These are phyloP conservation scores for Apotomis turbidana DNA, from an alignment of 2,888 invertebrate species.

Conservation along the genomic window DNA sequence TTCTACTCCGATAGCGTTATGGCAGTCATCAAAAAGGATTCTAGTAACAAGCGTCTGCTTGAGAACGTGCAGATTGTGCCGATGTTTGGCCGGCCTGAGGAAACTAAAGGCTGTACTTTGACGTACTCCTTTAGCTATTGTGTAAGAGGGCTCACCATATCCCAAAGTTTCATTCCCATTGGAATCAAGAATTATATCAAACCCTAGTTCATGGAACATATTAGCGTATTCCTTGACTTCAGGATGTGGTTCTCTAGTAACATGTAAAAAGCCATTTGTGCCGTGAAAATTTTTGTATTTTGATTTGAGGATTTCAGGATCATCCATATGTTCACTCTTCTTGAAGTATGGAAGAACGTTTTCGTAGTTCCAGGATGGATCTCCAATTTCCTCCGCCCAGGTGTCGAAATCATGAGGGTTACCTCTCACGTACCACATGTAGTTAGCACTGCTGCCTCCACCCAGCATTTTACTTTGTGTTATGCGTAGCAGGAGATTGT, in stretches of 20 bases:
- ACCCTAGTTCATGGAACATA: constrained; percentile 72
- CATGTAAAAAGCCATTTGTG: constrained; percentile 66
- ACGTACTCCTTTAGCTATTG: constrained; percentile 84
- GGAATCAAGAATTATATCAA: constrained; percentile 55
- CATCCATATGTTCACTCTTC: constrained; percentile 49
- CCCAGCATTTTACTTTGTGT: constrained; percentile 49
- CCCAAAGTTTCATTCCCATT: constrained; percentile 71
- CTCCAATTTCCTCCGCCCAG: constrained; percentile 48
- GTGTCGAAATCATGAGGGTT: constrained; percentile 47
- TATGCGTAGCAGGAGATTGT: constrained; percentile 37
- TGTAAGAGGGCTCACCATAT: constrained; percentile 70
- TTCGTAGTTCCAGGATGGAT: constrained; percentile 48
- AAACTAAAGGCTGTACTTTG: constrained; percentile 90
- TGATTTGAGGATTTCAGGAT: constrained; percentile 45
- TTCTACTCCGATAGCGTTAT: constrained; percentile 34
- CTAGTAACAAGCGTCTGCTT: constrained; percentile 35
- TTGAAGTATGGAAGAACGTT: constrained; percentile 49
- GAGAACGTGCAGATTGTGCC: constrained; percentile 46
- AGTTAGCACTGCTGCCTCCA: constrained; percentile 48
- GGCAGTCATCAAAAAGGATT: constrained; percentile 33
- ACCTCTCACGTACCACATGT: constrained; percentile 49
- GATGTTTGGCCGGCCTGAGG: constrained; percentile 67
- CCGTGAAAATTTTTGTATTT: constrained; percentile 55
- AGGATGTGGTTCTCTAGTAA: constrained; percentile 54
- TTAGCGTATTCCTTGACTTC: constrained; percentile 51